Percentiles rank a stretch among this genome's conserved stretches.
Conservation (phyloP, 2,888 invertebrate species). For the Nesidiocoris tenuis region DNA sequence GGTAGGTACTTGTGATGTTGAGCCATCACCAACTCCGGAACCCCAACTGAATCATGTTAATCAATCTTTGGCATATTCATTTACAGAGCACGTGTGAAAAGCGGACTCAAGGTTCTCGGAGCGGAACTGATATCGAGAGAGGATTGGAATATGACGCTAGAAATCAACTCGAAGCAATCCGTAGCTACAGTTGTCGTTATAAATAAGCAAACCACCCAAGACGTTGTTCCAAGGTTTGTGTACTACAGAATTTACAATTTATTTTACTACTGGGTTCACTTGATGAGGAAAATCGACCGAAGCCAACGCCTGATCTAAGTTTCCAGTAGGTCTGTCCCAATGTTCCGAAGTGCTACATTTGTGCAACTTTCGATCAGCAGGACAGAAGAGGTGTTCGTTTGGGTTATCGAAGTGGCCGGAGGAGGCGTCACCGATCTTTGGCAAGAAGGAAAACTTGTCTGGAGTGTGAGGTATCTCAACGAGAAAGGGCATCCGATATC, state of each 20-base stretch:
- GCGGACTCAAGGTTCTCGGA: conserved; percentile 80
- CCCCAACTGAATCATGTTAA: background rate
- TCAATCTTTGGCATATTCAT: conserved; percentile 37
- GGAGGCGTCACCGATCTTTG: conserved; percentile 57
- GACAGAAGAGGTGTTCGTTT: conserved; percentile 81
- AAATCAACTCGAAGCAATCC: conserved; percentile 81
- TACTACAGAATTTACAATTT: too few species aligned
- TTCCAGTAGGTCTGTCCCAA: too few species aligned
- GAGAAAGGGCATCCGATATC: conserved; percentile 45
- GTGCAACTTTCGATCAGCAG: too few species aligned
- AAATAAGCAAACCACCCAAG: conserved; percentile 45
- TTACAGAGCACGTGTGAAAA: conserved; percentile 82
- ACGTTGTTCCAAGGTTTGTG: conserved; percentile 45
- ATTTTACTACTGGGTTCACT: too few species aligned
- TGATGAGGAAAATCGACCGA: too few species aligned
- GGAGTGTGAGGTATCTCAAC: conserved; percentile 74
- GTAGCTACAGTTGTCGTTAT: conserved; percentile 79
- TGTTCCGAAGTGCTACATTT: too few species aligned
- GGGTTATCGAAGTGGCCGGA: conserved; percentile 79
- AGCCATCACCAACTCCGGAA: too few species aligned
- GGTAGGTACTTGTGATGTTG: conserved; percentile 60
- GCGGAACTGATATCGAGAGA: conserved; percentile 72
- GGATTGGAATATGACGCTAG: conserved; percentile 85
- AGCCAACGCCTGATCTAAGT: too few species aligned
- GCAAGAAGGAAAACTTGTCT: conserved; percentile 81